phyloP scores from a whole-genome alignment of 2,113 vertebrate genomes.

The Peromyscus leucopus region DNA sequence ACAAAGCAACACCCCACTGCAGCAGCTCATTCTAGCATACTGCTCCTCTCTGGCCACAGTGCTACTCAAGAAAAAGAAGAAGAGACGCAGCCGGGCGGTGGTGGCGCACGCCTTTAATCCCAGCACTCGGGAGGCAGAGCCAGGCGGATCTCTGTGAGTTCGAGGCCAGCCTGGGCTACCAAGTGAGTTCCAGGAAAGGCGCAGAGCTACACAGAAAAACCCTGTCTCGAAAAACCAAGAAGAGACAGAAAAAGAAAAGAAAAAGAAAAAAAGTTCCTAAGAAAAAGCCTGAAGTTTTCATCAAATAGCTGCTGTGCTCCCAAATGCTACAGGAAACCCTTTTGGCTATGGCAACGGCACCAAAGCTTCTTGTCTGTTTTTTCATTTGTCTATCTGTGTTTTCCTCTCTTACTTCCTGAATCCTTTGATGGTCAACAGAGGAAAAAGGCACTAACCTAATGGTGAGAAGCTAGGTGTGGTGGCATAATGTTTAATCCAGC shows the following conservation, averaged over 20 bases:
- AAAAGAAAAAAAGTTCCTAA: conserved; percentile 36
- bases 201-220: no score
- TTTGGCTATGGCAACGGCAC: conserved; percentile 23
- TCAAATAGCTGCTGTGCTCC: conserved; percentile 48
- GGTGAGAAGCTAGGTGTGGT: not conserved
- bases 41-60: not conserved
- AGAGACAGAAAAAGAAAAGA: not conserved
- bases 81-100: no score
- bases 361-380: conserved; percentile 37
- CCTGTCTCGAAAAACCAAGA: no score
- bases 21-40: not conserved
- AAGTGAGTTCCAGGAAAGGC: no score
- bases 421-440: conserved; percentile 35
- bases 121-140: no score
- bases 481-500: not conserved
- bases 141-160: no score
- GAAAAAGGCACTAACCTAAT: conserved; percentile 24
- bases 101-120: no score
- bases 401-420: conserved; percentile 53
- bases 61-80: not conserved
- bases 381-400: conserved; percentile 49
- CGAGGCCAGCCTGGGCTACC: no score
- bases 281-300: conserved; percentile 59
- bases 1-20: not conserved
- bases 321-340: not conserved